Evolutionary conservation across 2,888 invertebrate species (phyloP), one percentile per base, ranked within the genome.

Genomic region (Abrostola tripartita): DNA sequence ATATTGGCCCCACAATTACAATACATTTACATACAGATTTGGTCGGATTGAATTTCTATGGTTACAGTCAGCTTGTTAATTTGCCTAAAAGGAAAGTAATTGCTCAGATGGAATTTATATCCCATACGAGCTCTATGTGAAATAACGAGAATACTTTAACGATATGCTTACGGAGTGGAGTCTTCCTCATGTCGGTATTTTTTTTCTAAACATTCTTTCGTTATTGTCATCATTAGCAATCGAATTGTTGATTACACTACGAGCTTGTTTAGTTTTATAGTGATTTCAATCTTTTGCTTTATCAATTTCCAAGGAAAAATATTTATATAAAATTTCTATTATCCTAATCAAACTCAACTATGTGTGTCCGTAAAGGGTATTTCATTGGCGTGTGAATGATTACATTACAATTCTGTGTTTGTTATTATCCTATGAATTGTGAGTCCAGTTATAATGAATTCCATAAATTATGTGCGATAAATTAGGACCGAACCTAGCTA

Each of bases 11-110:
- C 82, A 81, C 89, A 88, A 92, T 93, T 92, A 92, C 91, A 93
- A 92, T 90, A 90, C 89, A 93, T 93, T 93, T 90, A 89, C 92
- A 92, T 92, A 91, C 87, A 91, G 88, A 92, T 93, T 92, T 91
- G 90, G 91, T 86, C 81, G 85, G 89, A 92, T 92, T 92, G 90
- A 91, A 92, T 90, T 89, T 90, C 88, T 85, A 88, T 86, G 81
- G 85, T 85, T 78, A 87, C 85, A 88, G 84, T 81, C 76, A 81
- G 88, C 91, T 89, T 92, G 93, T 92, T 92, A 90, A 93, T 93
- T 92, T 92, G 85, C 90, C 87, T 92, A 92, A 92, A 92, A 93
- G 92, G 91, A 88, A 91, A 88, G 90, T 92, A 91, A 92, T 92
- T 90, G 90, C 85, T 87, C 76, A 78, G 84, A 84, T 85, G 81